Conservation (phyloP, 1,140 invertebrate genomes). For the Drosophila kikkawai region DNA sequence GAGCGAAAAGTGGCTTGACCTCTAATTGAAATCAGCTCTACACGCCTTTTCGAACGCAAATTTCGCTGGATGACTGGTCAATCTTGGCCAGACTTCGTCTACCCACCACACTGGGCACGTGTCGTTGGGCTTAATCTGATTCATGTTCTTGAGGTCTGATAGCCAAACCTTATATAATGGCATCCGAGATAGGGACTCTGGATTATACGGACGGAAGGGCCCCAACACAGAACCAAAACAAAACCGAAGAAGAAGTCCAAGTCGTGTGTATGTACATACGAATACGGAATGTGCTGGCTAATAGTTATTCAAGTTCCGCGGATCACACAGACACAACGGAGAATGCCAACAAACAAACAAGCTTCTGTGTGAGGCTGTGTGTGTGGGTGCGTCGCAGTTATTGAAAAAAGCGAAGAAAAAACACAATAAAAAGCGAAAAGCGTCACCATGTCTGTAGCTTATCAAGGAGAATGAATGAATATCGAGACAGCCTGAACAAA, state of each 20-base stretch:
- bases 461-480: constrained; percentile 52
- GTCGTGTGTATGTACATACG: constrained; percentile 9
- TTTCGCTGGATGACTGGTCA: constrained; percentile 25
- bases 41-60: not conserved
- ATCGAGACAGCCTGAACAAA: not conserved
- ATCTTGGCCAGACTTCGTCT: constrained; percentile 28
- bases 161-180: constrained; percentile 25
- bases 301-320: constrained; percentile 15
- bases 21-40: constrained; percentile 1
- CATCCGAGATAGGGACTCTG: not conserved
- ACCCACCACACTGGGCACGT: constrained; percentile 15
- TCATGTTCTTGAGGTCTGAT: constrained; percentile 17
- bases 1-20: constrained; percentile 11
- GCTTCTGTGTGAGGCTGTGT: constrained; percentile 3
- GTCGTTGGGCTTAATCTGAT: constrained; percentile 31
- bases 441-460: constrained; percentile 65
- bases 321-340: constrained; percentile 5
- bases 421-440: constrained; percentile 34
- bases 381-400: constrained; percentile 52
- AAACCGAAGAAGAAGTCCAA: not conserved
- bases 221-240: constrained; percentile 18
- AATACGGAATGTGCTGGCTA: not conserved
- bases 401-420: constrained; percentile 28
- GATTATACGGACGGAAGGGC: not conserved
- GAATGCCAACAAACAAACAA: constrained; percentile 40